Conservation (phyloP, 2,113 vertebrate genomes). For the Colaptes auratus region DNA sequence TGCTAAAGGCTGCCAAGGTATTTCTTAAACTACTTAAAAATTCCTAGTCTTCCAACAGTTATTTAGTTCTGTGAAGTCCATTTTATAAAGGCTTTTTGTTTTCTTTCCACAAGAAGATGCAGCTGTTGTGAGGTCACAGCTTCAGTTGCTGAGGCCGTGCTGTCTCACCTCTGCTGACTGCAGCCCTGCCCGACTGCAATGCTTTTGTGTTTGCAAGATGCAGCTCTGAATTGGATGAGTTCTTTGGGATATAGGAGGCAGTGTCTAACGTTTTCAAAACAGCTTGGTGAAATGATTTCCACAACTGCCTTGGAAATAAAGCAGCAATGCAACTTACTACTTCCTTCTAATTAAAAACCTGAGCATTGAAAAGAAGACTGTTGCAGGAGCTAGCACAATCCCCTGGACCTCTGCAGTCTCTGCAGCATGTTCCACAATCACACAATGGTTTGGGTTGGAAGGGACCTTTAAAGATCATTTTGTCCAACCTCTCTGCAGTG, state of each 20-base stretch:
- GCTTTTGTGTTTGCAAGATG: neutral
- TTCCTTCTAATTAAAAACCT: neutral
- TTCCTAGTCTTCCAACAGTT: neutral
- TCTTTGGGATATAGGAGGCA: neutral
- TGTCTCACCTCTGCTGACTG: neutral
- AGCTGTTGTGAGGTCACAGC: neutral
- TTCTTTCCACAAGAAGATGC: neutral
- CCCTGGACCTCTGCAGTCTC: neutral
- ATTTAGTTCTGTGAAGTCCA: neutral
- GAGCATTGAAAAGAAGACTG: neutral
- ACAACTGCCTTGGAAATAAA: neutral
- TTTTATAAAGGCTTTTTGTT: neutral
- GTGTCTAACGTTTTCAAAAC: neutral
- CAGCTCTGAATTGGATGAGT: neutral
- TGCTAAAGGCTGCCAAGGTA: constrained; percentile 90
- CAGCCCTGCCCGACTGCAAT: neutral
- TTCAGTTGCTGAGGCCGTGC: neutral
- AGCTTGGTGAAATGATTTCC: neutral
- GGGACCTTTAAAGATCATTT: no score
- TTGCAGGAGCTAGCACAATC: neutral
- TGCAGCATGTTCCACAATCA: neutral
- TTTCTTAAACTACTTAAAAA: neutral
- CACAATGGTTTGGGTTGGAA: no score
- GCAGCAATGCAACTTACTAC: neutral
- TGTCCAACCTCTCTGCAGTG: no score